A percentile compares a stretch with the other conserved stretches of the same genome.
phyloP scores from a whole-genome alignment of 2,797 vertebrate genomes.

The Sebastes nivosus region DNA sequence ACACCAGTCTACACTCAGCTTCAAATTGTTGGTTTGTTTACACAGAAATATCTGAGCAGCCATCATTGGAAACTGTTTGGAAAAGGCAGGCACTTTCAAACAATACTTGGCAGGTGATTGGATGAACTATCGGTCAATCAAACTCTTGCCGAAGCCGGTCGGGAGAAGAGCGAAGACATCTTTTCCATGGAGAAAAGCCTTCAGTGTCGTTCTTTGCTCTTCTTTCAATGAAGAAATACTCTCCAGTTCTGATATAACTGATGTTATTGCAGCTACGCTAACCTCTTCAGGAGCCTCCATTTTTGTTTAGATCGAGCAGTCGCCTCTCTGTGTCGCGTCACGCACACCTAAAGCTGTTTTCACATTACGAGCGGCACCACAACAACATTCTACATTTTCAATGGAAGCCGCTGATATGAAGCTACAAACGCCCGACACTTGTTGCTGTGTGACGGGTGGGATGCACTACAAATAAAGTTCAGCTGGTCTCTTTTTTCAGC shows the following conservation, averaged over 20 bases:
- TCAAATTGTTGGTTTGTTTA: too few species aligned
- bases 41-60: too few species aligned
- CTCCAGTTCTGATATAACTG: not conserved
- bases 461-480: not conserved
- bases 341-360: too few species aligned
- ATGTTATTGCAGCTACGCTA: too few species aligned
- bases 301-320: rapidly evolving
- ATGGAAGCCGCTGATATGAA: not conserved
- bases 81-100: too few species aligned
- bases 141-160: too few species aligned
- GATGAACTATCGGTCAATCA: too few species aligned
- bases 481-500: not conserved
- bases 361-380: too few species aligned
- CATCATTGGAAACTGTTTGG: too few species aligned
- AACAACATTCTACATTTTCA: not conserved
- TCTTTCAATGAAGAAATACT: not conserved
- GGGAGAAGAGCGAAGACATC: not conserved
- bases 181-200: not conserved
- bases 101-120: too few species aligned
- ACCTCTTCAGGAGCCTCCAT: not conserved
- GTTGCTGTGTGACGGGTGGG: too few species aligned
- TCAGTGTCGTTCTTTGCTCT: not conserved
- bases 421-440: too few species aligned
- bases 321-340: rapidly evolving
- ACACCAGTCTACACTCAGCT: not conserved